Conservation (phyloP, 2,797 vertebrate genomes). For the Sebastes itinus region DNA sequence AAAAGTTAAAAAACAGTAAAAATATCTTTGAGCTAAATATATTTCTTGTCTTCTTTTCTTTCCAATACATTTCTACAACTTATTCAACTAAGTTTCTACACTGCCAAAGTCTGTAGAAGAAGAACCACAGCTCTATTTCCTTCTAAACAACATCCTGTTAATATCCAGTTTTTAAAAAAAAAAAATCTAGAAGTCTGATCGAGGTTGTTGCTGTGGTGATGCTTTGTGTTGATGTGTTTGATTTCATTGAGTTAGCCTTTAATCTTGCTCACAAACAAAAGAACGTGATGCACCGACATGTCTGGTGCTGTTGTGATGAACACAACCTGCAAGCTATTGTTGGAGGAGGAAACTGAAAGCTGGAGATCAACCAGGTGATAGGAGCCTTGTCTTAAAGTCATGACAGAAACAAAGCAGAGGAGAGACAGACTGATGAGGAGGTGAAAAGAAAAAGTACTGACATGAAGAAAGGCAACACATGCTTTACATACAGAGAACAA, state of each 20-base stretch:
- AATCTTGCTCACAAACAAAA: slow-evolving; percentile 40
- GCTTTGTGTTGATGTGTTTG: slow-evolving; percentile 28
- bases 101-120: not conserved
- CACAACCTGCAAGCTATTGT: slow-evolving; percentile 39
- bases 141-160: not conserved
- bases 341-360: slow-evolving; percentile 27
- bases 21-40: not conserved
- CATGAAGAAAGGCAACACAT: slow-evolving; percentile 15
- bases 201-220: slow-evolving; percentile 1
- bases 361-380: slow-evolving; percentile 50
- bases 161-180: not conserved
- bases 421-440: slow-evolving; percentile 22
- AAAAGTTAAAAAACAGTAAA: not conserved
- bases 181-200: slow-evolving; percentile 11
- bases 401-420: slow-evolving; percentile 28
- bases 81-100: not conserved
- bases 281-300: not conserved
- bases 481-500: slow-evolving; percentile 15
- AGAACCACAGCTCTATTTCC: slow-evolving; percentile 1
- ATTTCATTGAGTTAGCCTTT: slow-evolving; percentile 38
- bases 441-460: slow-evolving; percentile 34
- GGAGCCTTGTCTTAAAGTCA: slow-evolving; percentile 30
- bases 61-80: not conserved
- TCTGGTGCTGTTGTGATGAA: slow-evolving; percentile 20
- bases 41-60: not conserved